Base-by-base conservation (phyloP, 2,888 invertebrate genomes). In the Syritta pipiens region DNA sequence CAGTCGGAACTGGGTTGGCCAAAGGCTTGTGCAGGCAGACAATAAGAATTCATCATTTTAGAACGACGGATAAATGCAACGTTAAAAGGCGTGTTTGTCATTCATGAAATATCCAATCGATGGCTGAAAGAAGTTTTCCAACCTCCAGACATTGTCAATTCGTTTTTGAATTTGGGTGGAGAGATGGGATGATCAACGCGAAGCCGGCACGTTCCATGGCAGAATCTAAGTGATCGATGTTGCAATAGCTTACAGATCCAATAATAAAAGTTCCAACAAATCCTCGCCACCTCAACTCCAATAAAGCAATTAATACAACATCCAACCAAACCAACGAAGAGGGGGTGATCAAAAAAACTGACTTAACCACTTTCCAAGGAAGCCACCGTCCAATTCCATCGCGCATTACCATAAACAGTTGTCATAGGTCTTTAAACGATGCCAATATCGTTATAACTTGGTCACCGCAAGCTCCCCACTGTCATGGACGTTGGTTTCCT, bases 291-390 rank as follows among this genome's bases (percentile, higher is more conserved):
- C 24, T 67, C 59, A 51, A 17, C 40, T 35, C 24, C 67, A 60
- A 79, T 79, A 67, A 57, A 79, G 67, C 79, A 79, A 79, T 79
- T 74, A 79, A 79, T 74, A 68, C 49, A 62, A 79, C 79, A 79
- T 74, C 74, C 65, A 71, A 57, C 22, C 24, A 63, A 55, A 68
- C 62, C 28, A 49, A 4, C 37, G 10, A 3, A 5, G n/a, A 5
- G 7, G 9, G 32, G 26, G 7, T 26, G 17, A 20, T 12, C 28
- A 37, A 49, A 55, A 57, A 59, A 71, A 63, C 46, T 49, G 42
- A 28, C 40, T 48, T 17, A 24, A 59, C 74, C 28, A 67, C 59
- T 59, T 55, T 9, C 24, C 72, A 74, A 79, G 72, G 67, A 74
- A 62, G 67, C 51, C 68, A 55, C 55, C 71, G 72, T 48, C 67